These are phyloP conservation scores for Bombus huntii DNA, from an alignment of 1,140 invertebrate genomes.

Conservation along the genomic window DNA sequence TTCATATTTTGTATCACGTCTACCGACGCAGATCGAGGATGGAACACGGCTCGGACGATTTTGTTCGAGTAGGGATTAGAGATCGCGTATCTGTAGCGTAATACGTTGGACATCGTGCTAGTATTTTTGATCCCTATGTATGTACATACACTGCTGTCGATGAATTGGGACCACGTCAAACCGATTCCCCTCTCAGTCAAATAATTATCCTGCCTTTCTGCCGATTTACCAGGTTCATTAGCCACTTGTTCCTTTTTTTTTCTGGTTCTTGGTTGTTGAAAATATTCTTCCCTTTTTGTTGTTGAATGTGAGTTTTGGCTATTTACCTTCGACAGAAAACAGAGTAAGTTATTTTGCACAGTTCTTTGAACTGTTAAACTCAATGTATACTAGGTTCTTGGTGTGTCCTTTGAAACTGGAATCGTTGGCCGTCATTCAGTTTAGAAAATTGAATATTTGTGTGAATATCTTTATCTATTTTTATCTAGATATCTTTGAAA, in stretches of 20 bases:
- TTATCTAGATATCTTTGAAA: no score
- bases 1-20: conserved; percentile 4
- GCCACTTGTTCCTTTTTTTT: no score
- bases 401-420: background rate
- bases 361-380: background rate
- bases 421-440: background rate
- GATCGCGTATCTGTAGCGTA: conserved; percentile 25
- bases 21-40: conserved; percentile 2
- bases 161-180: background rate
- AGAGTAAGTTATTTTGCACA: background rate
- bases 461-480: background rate
- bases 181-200: background rate
- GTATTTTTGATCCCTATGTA: conserved; percentile 26
- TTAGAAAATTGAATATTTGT: background rate
- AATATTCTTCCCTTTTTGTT: background rate
- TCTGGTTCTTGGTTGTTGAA: no score
- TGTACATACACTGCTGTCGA: background rate
- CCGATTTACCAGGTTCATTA: background rate
- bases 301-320: background rate
- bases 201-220: background rate
- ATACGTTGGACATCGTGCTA: conserved; percentile 21
- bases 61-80: conserved; percentile 50
- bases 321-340: no score
- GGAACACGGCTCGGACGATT: conserved; percentile 9
- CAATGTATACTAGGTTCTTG: background rate